Base-by-base conservation (phyloP, 2,797 vertebrate genomes). In the Fundulus diaphanus region DNA sequence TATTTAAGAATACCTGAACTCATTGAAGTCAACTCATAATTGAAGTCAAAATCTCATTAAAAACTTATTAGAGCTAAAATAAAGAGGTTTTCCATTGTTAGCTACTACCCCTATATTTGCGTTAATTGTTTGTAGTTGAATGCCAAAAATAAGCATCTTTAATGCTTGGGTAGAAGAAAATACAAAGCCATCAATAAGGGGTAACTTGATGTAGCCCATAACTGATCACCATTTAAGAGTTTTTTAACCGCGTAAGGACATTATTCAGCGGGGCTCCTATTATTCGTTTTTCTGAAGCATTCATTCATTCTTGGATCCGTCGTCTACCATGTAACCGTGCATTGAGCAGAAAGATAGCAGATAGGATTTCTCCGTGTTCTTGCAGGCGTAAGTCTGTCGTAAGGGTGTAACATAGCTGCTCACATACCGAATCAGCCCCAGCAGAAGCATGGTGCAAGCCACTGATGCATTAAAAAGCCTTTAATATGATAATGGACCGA, bases 401-500 rank as follows among this genome's bases (percentile, higher is more conserved):
- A 65, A 12, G 66, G 81, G 76, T 82, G 72, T 78, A 85, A 80
- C 81, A 49, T 59, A 76, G 84, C 78, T 52, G 81, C 68, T 86
- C 68, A 73, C 80, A 82, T 82, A 84, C 82, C n/a, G 77, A 87
- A 87, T 81, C 81, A 66, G 85, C 80, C 70, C 42, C 71, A 70
- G 83, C 85, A 76, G 82, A 74, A 63, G 79, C 84, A 74, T 63
- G 72, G 82, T 42, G 74, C 68, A 8, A 86, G 79, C 79, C 88
- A 87, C 87, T 35, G 76, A 92, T 84, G 89, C 89, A 87, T 92
- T 93, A 93, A 94, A 93, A 91, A 90, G 88, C 88, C 89, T 92
- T 94, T 94, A 94, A 93, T 94, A 93, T 93, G 93, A 93, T 94
- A 94, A 93, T 93, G 84, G 88, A 80, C 88, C 82, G 90, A 89